Base-by-base conservation (phyloP, 1,140 invertebrate genomes). In the Brachionus calyciflorus region DNA sequence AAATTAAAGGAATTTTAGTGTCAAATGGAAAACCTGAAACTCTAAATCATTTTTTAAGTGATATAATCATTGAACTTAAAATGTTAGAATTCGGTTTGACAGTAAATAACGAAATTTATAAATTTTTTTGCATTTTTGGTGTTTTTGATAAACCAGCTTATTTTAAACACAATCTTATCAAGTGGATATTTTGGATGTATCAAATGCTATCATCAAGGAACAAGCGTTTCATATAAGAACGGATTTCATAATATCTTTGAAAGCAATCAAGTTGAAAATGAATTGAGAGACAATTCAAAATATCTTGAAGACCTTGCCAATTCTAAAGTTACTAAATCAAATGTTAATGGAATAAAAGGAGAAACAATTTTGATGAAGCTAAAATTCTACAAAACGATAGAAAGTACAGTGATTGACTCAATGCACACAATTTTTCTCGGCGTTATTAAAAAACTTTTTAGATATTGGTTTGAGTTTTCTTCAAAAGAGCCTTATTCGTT, bases 361-460 rank as follows among this genome's bases (percentile, higher is more conserved):
- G 53, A 55, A 28, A 55, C 53, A 26, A 55, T 55, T 55, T 28
- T 55, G n/a, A 28, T 26, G n/a, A 24, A 55, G n/a, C 53, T 55
- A 4, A 26, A 55, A 28, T 55, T 24, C 26, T 55, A 28, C 30
- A 55, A 28, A 26, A 21, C 53, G n/a, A 55, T 55, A 21, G 53
- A 55, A 26, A 55, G 53, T 28, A 55, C 53, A n/a, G n/a, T 55
- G 30, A 55, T 55, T n/a, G 53, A 55, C n/a, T 28, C 53, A 55
- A 55, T 55, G 53, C 53, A 55, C 30, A 55, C 53, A 28, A 55
- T 55, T 28, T 55, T 55, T 55, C 30, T 55, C 26, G 53, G 53
- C 28, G 53, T 55, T 28, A 28, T 28, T 26, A 55, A 28, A 55
- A 28, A 28, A 28, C 26, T 55, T 28, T 28, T 55, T 55, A 21